Base-by-base conservation (phyloP, 1,140 invertebrate species). In the Hetaerina americana region DNA sequence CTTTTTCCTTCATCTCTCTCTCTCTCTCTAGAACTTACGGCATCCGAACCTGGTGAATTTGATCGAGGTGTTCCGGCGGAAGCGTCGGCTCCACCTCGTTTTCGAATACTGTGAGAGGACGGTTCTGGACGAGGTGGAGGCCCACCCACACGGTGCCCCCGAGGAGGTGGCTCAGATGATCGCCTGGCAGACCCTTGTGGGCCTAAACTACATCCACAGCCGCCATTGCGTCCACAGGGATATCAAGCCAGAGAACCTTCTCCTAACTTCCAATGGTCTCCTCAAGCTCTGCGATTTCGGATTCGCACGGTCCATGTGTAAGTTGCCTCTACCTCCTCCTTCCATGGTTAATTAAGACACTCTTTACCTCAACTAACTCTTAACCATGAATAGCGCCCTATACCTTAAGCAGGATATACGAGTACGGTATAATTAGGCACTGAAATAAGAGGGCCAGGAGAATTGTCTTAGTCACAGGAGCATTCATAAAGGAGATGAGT, bases 281-380 rank as follows among this genome's bases (percentile, higher is more conserved):
- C 94, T 99, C 22, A 99, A 99, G 83, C 84, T 99, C 0, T 99
- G 96, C 78, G 97, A 99, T 80, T 99, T 99, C 82, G 97, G 97
- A 26, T 99, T 99, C 82, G 97, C 97, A 0, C 86, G 97, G 76
- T 92, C 97, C 85, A 86, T 99, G 74, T 98, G 96, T 94, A 83
- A 86, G 89, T 86, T 67, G 31, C 0, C 25, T 25, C 31, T 57
- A 3, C 18, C 31, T 40, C 18, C 31, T 6, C 18, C 31, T n/a
- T n/a, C n/a, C n/a, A n/a, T n/a, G n/a, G n/a, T n/a, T n/a, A n/a
- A n/a, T n/a, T n/a, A n/a, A n/a, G n/a, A n/a, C n/a, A n/a, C n/a
- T n/a, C n/a, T n/a, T n/a, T n/a, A n/a, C n/a, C n/a, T n/a, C n/a
- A n/a, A n/a, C n/a, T n/a, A n/a, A n/a, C n/a, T n/a, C n/a, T n/a